These are phyloP conservation scores for Alfaro cultratus DNA, from an alignment of 2,797 vertebrate species.

Conservation along the genomic window DNA sequence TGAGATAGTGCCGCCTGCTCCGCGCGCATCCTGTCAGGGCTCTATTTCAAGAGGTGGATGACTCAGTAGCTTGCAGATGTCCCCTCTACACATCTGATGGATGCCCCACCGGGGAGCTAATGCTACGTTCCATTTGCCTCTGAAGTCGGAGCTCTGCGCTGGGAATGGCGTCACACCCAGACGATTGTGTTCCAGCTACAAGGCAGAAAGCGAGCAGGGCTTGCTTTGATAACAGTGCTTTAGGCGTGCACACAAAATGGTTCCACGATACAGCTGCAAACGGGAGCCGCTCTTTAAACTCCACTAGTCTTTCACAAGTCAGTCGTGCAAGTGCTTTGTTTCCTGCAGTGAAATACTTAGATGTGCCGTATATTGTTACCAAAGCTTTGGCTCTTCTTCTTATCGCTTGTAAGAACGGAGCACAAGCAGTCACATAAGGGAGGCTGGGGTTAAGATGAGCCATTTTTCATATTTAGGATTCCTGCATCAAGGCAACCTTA, in stretches of 20 bases:
- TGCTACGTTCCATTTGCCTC: not conserved
- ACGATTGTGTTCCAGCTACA: not conserved
- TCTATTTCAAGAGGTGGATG: not conserved
- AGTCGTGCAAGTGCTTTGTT: not conserved
- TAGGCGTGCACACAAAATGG: not conserved
- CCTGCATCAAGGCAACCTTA: too few relatives aligned
- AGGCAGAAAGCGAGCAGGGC: not conserved
- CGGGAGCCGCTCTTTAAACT: not conserved
- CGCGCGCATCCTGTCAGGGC: not conserved
- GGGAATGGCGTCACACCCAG: not conserved
- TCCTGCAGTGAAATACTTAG: not conserved
- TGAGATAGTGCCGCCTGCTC: not conserved
- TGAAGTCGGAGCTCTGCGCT: not conserved
- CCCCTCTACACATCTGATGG: not conserved
- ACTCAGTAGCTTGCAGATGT: not conserved
- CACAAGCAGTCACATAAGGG: not conserved
- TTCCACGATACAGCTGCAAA: not conserved
- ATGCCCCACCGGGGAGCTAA: constrained; percentile 2
- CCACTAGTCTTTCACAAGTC: not conserved
- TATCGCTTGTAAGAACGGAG: not conserved
- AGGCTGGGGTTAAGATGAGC: too few relatives aligned
- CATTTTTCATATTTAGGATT: too few relatives aligned
- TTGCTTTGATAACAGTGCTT: not conserved
- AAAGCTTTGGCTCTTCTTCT: not conserved
- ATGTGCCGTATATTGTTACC: not conserved